A percentile compares a stretch with the other conserved stretches of the same genome.
Conservation (phyloP, 1,140 invertebrate genomes). For the Littorina saxatilis region DNA sequence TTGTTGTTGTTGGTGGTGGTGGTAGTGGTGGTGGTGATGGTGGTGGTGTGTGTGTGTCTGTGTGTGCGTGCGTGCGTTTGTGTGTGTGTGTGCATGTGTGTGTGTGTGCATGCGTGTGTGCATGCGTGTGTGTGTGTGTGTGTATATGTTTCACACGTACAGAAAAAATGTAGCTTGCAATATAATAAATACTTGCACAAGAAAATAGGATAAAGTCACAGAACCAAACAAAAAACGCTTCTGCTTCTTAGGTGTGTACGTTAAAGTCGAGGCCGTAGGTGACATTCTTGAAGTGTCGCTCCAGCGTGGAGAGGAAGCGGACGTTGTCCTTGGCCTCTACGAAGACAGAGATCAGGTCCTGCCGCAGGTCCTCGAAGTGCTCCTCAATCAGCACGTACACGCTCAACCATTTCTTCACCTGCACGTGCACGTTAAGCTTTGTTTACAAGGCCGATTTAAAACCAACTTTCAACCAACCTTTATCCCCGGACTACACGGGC, state of each 20-base stretch:
- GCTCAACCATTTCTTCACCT: constrained; percentile 17
- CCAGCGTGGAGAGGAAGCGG: constrained; percentile 86
- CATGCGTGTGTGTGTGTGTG: not conserved
- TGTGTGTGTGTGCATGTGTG: constrained; percentile 13
- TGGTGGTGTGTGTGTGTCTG: constrained; percentile 19
- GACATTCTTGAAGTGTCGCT: constrained; percentile 88
- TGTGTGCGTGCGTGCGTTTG: constrained; percentile 19
- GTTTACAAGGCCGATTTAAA: constrained; percentile 73
- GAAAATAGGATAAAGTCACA: no score
- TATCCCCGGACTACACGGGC: no score
- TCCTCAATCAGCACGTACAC: not conserved
- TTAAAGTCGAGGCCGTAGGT: constrained; percentile 82
- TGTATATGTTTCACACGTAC: not conserved
- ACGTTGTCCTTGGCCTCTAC: constrained; percentile 89
- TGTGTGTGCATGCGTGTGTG: constrained; percentile 6
- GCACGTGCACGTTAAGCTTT: constrained; percentile 40
- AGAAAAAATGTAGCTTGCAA: no score
- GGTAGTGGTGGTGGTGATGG: not conserved
- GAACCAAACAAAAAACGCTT: no score
- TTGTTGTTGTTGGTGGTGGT: not conserved
- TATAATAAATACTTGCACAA: no score
- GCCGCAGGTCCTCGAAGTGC: constrained; percentile 68
- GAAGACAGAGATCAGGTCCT: constrained; percentile 82
- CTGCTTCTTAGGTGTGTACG: no score
- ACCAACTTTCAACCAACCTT: not conserved